A percentile compares a stretch with the other conserved stretches of the same genome.
Evolutionary conservation across 2,888 invertebrate species (phyloP).

Genomic region (Pandemis cinnamomeana): DNA sequence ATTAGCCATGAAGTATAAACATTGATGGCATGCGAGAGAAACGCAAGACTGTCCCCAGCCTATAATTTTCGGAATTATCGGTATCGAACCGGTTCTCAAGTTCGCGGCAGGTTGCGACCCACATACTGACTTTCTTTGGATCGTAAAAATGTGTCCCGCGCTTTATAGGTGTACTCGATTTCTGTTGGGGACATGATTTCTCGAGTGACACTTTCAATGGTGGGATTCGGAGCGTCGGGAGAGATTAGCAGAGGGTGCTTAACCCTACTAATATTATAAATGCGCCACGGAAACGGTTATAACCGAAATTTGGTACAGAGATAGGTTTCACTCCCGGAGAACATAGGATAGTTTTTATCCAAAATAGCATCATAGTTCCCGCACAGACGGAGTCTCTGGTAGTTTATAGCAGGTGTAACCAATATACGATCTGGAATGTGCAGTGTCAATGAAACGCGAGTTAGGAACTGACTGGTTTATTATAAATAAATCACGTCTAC

Average conservation of each 20-base stretch:
- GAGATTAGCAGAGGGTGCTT: background rate
- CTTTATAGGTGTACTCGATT: slow-evolving; percentile 11
- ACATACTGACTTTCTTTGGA: slow-evolving; percentile 72
- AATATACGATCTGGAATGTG: no score
- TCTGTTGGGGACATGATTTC: slow-evolving; percentile 13
- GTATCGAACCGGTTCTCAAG: slow-evolving; percentile 65
- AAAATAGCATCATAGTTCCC: no score
- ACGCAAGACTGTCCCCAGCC: slow-evolving; percentile 41
- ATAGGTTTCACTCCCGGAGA: no score
- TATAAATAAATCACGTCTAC: no score
- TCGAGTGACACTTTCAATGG: slow-evolving; percentile 7
- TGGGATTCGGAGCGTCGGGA: background rate
- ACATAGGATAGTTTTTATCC: no score
- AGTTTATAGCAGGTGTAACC: no score
- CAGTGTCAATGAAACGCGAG: no score
- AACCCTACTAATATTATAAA: no score
- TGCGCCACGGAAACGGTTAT: no score
- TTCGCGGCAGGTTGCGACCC: slow-evolving; percentile 76
- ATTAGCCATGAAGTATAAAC: background rate
- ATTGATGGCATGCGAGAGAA: slow-evolving; percentile 22
- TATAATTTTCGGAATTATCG: slow-evolving; percentile 60
- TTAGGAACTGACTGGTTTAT: no score
- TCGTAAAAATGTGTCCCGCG: slow-evolving; percentile 55
- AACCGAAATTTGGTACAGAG: no score
- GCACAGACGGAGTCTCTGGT: no score